phyloP scores from a whole-genome alignment of 2,888 invertebrate genomes.

The Bugulina stolonifera region DNA sequence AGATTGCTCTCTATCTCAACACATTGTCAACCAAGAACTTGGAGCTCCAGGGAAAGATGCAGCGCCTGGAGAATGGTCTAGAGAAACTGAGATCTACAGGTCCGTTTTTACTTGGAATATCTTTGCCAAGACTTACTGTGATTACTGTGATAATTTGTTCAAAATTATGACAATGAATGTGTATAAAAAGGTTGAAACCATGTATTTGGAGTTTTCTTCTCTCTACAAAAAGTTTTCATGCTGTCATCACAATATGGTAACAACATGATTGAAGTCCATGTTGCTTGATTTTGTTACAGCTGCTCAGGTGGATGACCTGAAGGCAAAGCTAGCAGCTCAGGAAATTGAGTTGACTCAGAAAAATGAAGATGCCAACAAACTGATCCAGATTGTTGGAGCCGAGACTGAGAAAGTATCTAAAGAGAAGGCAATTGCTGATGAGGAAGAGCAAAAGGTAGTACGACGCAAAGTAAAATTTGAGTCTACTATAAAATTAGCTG shows the following conservation, averaged over 20 bases:
- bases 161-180: neutral
- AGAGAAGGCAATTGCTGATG: slow-evolving; percentile 79
- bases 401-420: slow-evolving; percentile 90
- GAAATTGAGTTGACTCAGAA: slow-evolving; percentile 88
- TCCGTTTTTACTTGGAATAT: no score
- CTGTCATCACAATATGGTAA: no score
- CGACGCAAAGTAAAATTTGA: no score
- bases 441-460: slow-evolving; percentile 79
- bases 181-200: slow-evolving; percentile 40
- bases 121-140: no score
- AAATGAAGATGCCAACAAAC: slow-evolving; percentile 87
- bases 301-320: slow-evolving; percentile 82
- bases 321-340: slow-evolving; percentile 83
- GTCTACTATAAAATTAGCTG: no score
- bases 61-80: slow-evolving; percentile 83
- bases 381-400: slow-evolving; percentile 81
- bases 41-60: slow-evolving; percentile 81
- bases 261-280: no score
- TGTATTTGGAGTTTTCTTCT: slow-evolving; percentile 54
- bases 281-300: no score
- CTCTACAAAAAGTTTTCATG: no score
- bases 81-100: slow-evolving; percentile 84
- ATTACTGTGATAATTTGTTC: no score
- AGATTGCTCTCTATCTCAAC: slow-evolving; percentile 85
- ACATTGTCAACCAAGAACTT: slow-evolving; percentile 73